A percentile compares a stretch with the other conserved stretches of the same genome.
Evolutionary conservation across 2,113 vertebrate species (phyloP).

Genomic region (Amia ocellicauda): DNA sequence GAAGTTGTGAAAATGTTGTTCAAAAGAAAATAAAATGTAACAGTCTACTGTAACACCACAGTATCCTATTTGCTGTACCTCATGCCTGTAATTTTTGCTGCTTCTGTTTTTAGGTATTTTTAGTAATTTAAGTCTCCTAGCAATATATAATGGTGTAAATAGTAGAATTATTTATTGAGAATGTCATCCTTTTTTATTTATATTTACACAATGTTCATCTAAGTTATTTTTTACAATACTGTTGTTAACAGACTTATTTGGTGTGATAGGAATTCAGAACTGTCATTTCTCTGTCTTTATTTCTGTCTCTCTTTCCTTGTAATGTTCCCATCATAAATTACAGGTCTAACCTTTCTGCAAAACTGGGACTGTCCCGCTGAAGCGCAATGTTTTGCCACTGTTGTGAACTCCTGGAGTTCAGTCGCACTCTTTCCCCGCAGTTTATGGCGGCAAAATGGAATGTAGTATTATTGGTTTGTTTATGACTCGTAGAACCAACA

Average conservation of each 20-base stretch:
- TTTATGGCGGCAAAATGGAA: slow-evolving; percentile 33
- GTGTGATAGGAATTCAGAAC: slow-evolving; percentile 54
- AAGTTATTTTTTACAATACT: slow-evolving; percentile 98
- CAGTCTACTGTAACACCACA: slow-evolving; percentile 87
- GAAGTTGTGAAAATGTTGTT: slow-evolving; percentile 74
- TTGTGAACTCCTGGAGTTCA: slow-evolving; percentile 34
- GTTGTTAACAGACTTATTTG: slow-evolving; percentile 80
- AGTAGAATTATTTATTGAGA: slow-evolving; percentile 99
- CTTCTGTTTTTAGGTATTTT: slow-evolving; percentile 84
- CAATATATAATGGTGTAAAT: slow-evolving; percentile 98
- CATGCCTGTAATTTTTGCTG: slow-evolving; percentile 96
- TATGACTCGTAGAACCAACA: slow-evolving; percentile 27
- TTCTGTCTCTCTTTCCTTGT: slow-evolving; percentile 29
- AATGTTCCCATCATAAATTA: slow-evolving; percentile 64
- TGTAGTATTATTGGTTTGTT: slow-evolving; percentile 36
- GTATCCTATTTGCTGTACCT: slow-evolving; percentile 89
- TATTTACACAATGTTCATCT: slow-evolving; percentile 97
- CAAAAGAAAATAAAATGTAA: slow-evolving; percentile 73
- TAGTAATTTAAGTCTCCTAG: slow-evolving; percentile 92
- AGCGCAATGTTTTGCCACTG: slow-evolving; percentile 26
- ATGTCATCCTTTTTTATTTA: slow-evolving; percentile 99
- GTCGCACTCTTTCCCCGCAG: slow-evolving; percentile 4
- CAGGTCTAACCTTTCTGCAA: slow-evolving; percentile 63
- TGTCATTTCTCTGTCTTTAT: slow-evolving; percentile 39
- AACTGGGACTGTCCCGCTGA: slow-evolving; percentile 18